These are phyloP conservation scores for Coluber constrictor DNA, from an alignment of 2,797 vertebrate species.

Conservation along the genomic window DNA sequence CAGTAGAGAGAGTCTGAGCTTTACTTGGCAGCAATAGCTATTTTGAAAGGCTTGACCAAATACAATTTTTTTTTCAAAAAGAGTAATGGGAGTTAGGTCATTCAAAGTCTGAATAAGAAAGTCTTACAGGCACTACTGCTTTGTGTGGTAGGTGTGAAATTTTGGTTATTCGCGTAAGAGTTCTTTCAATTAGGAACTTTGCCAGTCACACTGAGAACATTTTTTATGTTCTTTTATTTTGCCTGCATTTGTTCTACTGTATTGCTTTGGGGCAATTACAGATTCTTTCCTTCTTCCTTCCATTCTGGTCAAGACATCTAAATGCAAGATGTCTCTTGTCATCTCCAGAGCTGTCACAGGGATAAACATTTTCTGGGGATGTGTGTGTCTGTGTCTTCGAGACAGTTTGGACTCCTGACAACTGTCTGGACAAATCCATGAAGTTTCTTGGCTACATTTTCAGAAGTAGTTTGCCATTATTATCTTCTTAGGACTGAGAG, in stretches of 20 bases:
- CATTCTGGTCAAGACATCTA: not conserved
- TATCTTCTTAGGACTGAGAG: not conserved
- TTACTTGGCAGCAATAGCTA: slow-evolving; percentile 5
- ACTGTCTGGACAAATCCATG: not conserved
- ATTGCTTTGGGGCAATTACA: not conserved
- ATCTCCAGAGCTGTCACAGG: not conserved
- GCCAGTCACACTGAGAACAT: not conserved
- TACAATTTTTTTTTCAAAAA: not conserved
- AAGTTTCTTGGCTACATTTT: not conserved
- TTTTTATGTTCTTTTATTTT: not conserved
- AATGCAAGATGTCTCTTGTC: not conserved
- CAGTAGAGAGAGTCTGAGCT: not conserved
- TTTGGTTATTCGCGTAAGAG: slow-evolving; percentile 33
- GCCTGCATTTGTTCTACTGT: not conserved
- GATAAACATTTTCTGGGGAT: not conserved
- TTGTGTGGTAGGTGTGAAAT: slow-evolving; percentile 36
- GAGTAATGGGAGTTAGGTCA: not conserved
- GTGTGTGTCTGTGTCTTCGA: not conserved
- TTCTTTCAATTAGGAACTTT: slow-evolving; percentile 1
- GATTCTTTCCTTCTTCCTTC: not conserved
- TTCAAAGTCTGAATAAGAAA: slow-evolving; percentile 32
- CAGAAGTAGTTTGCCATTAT: not conserved
- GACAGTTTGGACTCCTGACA: not conserved
- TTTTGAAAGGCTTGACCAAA: slow-evolving; percentile 33
- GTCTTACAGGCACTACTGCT: slow-evolving; percentile 41